A percentile compares a stretch with the other conserved stretches of the same genome.
Evolutionary conservation across 23 tunicate genomes (phyloP).

Genomic region (Aplidium turbinatum): DNA sequence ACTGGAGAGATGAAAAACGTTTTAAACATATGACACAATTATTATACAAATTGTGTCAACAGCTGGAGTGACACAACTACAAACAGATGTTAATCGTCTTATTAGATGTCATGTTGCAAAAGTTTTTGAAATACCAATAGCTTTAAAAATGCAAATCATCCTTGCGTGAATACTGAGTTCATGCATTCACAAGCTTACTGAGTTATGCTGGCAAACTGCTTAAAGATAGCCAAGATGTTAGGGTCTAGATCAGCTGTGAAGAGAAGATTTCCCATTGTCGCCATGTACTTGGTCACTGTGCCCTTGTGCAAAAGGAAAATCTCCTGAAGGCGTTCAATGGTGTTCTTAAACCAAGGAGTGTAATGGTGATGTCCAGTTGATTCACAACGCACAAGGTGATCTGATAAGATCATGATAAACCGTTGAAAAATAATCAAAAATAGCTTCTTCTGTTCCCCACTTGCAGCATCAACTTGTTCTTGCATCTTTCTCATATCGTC

Average conservation of each 20-base stretch:
- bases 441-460: slow-evolving; percentile 91
- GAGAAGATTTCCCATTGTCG: slow-evolving; percentile 76
- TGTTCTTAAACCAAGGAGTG: slow-evolving; percentile 80
- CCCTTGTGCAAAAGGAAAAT: slow-evolving; percentile 75
- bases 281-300: slow-evolving; percentile 68
- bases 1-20: too few species aligned
- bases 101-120: too few species aligned
- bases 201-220: slow-evolving; percentile 56
- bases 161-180: neutral
- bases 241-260: slow-evolving; percentile 76
- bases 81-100: too few species aligned
- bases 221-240: slow-evolving; percentile 54
- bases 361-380: slow-evolving; percentile 32
- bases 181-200: slow-evolving; percentile 11
- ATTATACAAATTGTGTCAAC: too few species aligned
- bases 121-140: too few species aligned
- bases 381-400: slow-evolving; percentile 72
- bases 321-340: slow-evolving; percentile 86
- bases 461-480: slow-evolving; percentile 82
- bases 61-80: too few species aligned
- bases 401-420: slow-evolving; percentile 80
- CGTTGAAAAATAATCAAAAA: slow-evolving; percentile 94
- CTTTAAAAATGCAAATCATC: too few species aligned
- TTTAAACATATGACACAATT: too few species aligned
- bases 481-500: slow-evolving; percentile 64